Base-by-base conservation (phyloP, 1,140 invertebrate genomes). In the Mizuhopecten yessoensis region DNA sequence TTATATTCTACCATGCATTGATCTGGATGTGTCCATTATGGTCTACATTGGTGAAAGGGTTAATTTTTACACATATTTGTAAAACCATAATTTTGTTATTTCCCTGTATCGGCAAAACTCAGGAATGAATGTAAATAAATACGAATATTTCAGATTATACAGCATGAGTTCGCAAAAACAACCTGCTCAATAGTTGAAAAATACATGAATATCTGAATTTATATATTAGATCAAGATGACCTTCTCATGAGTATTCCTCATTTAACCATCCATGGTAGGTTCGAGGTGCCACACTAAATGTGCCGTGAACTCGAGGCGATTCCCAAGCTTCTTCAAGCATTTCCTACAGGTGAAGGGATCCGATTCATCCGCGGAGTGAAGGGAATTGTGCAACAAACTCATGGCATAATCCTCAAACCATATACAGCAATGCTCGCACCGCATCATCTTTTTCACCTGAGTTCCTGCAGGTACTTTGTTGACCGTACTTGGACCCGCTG, bases 261-360 rank as follows among this genome's bases (percentile, higher is more conserved):
- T 45, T 89, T 88, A 90, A 10, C 88, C 87, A 87, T 94, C 94
- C 93, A 94, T 94, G 23, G 90, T 91, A 93, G 97, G 97, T 96
- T 97, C 96, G 97, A 97, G 97, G 97, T 97, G 97, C 98, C 97
- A 97, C 97, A 97, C 97, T 97, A 97, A 97, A 97, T 97, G 97
- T 97, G 98, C 98, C 97, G 97, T 98, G 97, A 97, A 96, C 93
- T 96, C 95, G 17, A 95, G 93, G 13, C 96, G 95, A 91, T 96
- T 95, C 34, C 96, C 95, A 15, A 95, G 92, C 42, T 94, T 94
- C 86, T 95, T 95, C 87, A 94, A 87, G 91, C 95, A 95, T 91
- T 95, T 95, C 34, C 94, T 87, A 87, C 95, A 95, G 0, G 94
- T 95, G 88, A 95, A 95, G 15, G 95, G 95, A 88, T 95, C 94